Evolutionary conservation across 2,888 invertebrate species (phyloP), one percentile per base, ranked within the genome.

Genomic region (Crocallis elinguaria): DNA sequence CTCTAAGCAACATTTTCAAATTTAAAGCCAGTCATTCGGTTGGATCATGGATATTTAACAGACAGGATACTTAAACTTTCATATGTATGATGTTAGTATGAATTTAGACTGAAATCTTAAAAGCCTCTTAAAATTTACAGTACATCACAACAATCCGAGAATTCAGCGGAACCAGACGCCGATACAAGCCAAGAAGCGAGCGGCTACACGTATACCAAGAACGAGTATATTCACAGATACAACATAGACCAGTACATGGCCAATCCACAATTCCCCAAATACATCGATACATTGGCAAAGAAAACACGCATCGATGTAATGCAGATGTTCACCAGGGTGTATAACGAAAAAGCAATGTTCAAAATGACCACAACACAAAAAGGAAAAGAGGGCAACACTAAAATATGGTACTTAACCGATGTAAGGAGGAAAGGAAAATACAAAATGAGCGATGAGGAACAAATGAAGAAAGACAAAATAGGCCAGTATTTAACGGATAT

Each of bases 161-260:
- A 3, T 6, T 12, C 19, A 3, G 6, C 38, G 0, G 49, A 49
- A 14, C 21, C 33, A 2, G 8, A 4, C 19, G 3, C 3, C 5
- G 3, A 19, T 4, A 19, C 5, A 5, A 5, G 5, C 11, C n/a
- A n/a, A n/a, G n/a, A n/a, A n/a, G n/a, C n/a, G n/a, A n/a, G 44
- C 11, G 58, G 60, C 17, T 59, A 64, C 19, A 62, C 50, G 0
- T 66, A 62, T 52, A 67, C 65, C 13, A 69, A 72, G 51, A 66
- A 77, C 49, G 77, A 78, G 55, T 78, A 76, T 42, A 69, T 78
- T 25, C 77, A 78, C 51, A 69, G 67, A 41, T 75, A 74, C 48
- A 78, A 78, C 52, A 68, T 78, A 32, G 73, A 75, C 35, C 67
- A 66, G 27, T 78, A 78, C 46, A 77, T 78, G 77, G 64, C 62